Conservation (phyloP, 92 coral and sea anemone species). For the Phymanthus crucifer region DNA sequence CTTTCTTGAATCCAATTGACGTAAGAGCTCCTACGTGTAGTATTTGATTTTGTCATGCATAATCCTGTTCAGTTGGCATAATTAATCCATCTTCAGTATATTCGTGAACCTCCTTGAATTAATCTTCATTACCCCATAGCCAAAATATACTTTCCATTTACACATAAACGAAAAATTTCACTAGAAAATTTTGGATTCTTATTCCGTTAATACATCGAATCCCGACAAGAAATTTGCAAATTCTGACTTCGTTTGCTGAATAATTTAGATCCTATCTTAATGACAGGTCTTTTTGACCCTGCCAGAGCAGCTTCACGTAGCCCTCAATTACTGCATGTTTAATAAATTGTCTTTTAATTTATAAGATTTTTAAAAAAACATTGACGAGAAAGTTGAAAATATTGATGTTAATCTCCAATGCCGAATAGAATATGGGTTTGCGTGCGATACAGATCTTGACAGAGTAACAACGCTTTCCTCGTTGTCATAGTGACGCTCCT, state of each 20-base stretch:
- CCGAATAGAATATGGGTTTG: not conserved
- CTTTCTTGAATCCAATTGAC: not conserved
- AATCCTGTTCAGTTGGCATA: constrained; percentile 2
- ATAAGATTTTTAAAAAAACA: not conserved
- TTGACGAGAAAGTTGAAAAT: not conserved
- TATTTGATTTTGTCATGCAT: not conserved
- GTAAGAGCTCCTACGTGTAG: not conserved
- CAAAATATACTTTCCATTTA: not conserved
- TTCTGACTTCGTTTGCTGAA: not conserved
- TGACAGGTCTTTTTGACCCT: not conserved
- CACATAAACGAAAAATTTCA: not conserved
- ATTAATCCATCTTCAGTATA: not conserved
- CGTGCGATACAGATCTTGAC: not conserved
- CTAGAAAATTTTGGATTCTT: not conserved
- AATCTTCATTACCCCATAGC: not conserved
- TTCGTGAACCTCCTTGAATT: not conserved
- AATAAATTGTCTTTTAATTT: not conserved
- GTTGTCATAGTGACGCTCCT: not conserved
- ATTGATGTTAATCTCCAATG: not conserved
- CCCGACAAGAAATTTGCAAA: not conserved
- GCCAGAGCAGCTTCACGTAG: not conserved
- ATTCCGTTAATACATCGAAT: not conserved
- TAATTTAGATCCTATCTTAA: not conserved
- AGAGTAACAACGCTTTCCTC: not conserved
- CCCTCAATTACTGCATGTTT: not conserved